These are phyloP conservation scores for Calameuta idolon DNA, from an alignment of 2,888 invertebrate genomes.

Conservation along the genomic window DNA sequence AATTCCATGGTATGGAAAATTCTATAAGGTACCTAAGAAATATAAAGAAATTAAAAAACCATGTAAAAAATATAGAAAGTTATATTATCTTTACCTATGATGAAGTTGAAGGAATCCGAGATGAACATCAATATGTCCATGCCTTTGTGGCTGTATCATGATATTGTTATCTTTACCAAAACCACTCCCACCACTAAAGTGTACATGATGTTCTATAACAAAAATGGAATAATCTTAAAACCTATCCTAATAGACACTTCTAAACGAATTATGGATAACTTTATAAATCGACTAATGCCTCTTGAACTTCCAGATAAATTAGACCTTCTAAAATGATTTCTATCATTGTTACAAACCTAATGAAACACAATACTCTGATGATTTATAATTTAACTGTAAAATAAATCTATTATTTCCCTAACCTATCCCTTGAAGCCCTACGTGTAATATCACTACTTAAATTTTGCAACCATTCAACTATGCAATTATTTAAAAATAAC, in stretches of 20 bases:
- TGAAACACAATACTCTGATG: neutral
- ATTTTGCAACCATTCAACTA: neutral
- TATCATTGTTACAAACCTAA: neutral
- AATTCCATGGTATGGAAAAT: conserved; percentile 57
- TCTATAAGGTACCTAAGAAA: conserved; percentile 54
- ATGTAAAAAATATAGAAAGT: neutral
- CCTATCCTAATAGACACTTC: neutral
- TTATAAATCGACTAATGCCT: neutral
- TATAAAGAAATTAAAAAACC: neutral
- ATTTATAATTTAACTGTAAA: neutral
- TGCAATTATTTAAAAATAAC: neutral
- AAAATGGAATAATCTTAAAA: neutral
- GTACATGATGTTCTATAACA: conserved; percentile 58
- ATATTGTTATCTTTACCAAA: conserved; percentile 58
- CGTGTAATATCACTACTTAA: neutral
- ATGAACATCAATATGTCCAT: conserved; percentile 58
- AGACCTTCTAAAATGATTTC: neutral
- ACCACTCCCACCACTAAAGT: conserved; percentile 59
- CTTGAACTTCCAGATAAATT: neutral
- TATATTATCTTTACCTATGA: conserved; percentile 45
- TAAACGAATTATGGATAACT: neutral
- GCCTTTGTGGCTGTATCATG: conserved; percentile 59
- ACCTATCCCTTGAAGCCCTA: neutral
- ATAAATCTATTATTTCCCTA: neutral
- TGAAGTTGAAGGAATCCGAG: conserved; percentile 57